Base-by-base conservation (phyloP, 2,888 invertebrate genomes). In the Scaptomyza reducta region DNA sequence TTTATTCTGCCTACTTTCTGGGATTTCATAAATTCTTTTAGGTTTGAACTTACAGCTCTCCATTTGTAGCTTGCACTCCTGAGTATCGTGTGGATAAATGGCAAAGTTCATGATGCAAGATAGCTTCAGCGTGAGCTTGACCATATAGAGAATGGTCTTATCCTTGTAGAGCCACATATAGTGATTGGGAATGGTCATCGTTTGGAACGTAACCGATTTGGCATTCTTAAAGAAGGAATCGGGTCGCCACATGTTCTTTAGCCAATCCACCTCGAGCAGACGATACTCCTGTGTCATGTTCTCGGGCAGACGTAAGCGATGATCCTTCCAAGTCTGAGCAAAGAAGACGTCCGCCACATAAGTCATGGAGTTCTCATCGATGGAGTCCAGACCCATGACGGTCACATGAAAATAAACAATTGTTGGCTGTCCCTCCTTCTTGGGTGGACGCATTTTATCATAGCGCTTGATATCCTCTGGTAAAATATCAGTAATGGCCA, bases 41-140 rank as follows among this genome's bases (percentile, higher is more conserved):
- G 7, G 4, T 18, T 1, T 22, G 10, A 18, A 87, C 97, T 96
- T 92, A 98, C 98, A 93, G 91, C 97, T 98, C 91, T 98, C 97
- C 96, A 98, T 97, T 92, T 97, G 97, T 70, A 98, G 93, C 92
- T 97, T 97, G 90, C 98, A 98, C 91, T 97, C 97, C 92, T 98
- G 98, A 0, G 97, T 97, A 89, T 98, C 98, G 89, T 98, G 97
- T 0, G 98, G 98, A 91, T 98, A 98, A 88, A 97, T 96, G 87
- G 97, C 94, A 91, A 98, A 97, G 92, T 97, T 97, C 98, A 98
- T 98, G 0, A 97, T 97, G 88, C 98, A 98, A 0, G 97, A 97
- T 33, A 98, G 92, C 74, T 95, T 95, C 70, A 98, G 91, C 0
- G 98, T 97, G 77, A 98, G 94, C 94, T 98, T 97, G 1, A 91